Base-by-base conservation (phyloP, 1,140 invertebrate species). In the Scaptomyza montana region DNA sequence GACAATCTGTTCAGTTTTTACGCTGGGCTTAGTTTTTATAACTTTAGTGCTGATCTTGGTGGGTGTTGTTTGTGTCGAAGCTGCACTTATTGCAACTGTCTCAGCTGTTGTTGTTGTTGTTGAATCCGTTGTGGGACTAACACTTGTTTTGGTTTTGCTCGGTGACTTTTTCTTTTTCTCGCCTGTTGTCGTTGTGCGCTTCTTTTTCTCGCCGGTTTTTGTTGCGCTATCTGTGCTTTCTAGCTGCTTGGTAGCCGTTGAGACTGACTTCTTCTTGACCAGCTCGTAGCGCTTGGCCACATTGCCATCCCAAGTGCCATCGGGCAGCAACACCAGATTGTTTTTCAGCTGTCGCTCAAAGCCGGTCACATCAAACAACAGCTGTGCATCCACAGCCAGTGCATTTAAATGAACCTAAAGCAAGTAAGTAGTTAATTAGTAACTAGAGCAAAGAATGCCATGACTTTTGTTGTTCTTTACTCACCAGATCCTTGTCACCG, bases 361-460 rank as follows among this genome's bases (percentile, higher is more conserved):
- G 3, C 90, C 89, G 4, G 65, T 41, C 51, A 92, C 78, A 36
- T 82, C 78, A 49, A 75, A 92, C 2, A 92, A 10, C 33, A 89
- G 57, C 45, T 77, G 59, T 2, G 46, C 51, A 9, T 75, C 68
- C n/a, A 81, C 54, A 9, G 74, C 68, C 12, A 81, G 41, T 2
- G 72, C 64, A 74, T 91, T 92, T 12, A 92, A 65, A 76, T 91
- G 64, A 1, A 92, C 76, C 90, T 91, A 25, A 49, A n/a, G 3
- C 0, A 36, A 19, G 21, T 28, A 7, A 0, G 2, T 36, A 36
- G 36, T 19, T 60, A 5, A 12, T 36, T 36, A 62, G 43, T 7
- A 47, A n/a, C 2, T 3, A 2, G 33, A 9, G 1, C 33, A 43
- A 5, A 59, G 21, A 25, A 1, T 21, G 6, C 0, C 8, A 19